Evolutionary conservation across 2,888 invertebrate species (phyloP), one percentile per base, ranked within the genome.

Genomic region (Nemoura dubitans): DNA sequence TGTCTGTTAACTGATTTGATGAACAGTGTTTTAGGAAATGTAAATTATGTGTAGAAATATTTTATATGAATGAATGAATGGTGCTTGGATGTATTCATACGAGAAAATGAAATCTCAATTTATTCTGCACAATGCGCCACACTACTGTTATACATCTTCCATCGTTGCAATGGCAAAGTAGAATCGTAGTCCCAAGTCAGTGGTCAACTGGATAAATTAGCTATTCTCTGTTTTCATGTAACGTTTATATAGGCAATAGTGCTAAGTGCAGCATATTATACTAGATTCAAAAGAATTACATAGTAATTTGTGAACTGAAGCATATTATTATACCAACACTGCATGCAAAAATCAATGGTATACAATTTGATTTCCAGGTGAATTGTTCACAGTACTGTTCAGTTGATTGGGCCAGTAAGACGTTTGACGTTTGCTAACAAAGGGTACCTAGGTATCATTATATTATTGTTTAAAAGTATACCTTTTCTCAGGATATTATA

Each of bases 381-480:
- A 21, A 21, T 59, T 59, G 14, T 59, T 59, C 59, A 16, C 59
- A 59, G 59, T 59, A 10, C 14, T 59, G 59, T 59, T 59, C 59
- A 81, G 82, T 59, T 80, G 87, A 85, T 87, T 87, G 87, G 87
- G 87, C 85, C 87, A 87, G 25, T 78, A 77, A 14, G 77, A 42
- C 25, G 14, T 80, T 21, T 28, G 16, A 76, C 29, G 21, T 59
- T 14, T 59, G 21, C 21, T 59, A 21, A 7, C 59, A 21, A 59
- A 21, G 21, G 2, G 59, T 21, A n/a, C n/a, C n/a, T n/a, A 59
- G 21, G 59, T 59, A 59, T 7, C 21, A 7, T 59, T 59, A 59
- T 59, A 59, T 59, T 59, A 59, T 59, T 59, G 59, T 59, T 59
- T 59, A 21, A 21, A 59, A 59, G 59, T 59, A 21, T 59, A 59